Evolutionary conservation across 2,888 invertebrate genomes (phyloP).

Genomic region (Thumatha senex): DNA sequence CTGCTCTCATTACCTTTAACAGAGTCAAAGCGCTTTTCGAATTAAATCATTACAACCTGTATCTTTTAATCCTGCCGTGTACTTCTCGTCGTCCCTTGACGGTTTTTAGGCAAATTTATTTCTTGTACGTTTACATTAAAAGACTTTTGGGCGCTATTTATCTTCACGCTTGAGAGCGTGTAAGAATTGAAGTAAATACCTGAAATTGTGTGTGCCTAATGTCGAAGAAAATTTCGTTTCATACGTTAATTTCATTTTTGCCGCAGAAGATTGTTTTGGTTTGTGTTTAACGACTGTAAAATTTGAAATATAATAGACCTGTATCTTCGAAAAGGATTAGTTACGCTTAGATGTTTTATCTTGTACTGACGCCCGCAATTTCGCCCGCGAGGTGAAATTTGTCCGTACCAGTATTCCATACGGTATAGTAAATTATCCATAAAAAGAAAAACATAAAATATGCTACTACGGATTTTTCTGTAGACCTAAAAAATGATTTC

Average conservation of each 20-base stretch:
- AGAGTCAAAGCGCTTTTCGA: constrained; percentile 1
- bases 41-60: constrained; percentile 13
- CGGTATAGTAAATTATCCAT: too few species aligned
- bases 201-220: constrained; percentile 24
- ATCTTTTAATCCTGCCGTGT: constrained; percentile 12
- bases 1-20: not conserved
- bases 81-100: constrained; percentile 26
- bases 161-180: constrained; percentile 31
- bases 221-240: constrained; percentile 21
- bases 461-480: too few species aligned
- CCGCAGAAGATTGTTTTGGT: not conserved
- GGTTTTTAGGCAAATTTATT: constrained; percentile 39
- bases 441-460: too few species aligned
- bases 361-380: too few species aligned
- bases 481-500: too few species aligned
- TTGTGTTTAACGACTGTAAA: not conserved
- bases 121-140: constrained; percentile 35
- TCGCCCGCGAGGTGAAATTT: too few species aligned
- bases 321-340: too few species aligned
- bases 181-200: constrained; percentile 25
- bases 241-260: constrained; percentile 8
- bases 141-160: constrained; percentile 36
- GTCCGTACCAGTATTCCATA: too few species aligned
- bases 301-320: not conserved
- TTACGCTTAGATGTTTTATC: too few species aligned